Conservation (phyloP, 2,113 vertebrate species). For the Ammodytes marinus region DNA sequence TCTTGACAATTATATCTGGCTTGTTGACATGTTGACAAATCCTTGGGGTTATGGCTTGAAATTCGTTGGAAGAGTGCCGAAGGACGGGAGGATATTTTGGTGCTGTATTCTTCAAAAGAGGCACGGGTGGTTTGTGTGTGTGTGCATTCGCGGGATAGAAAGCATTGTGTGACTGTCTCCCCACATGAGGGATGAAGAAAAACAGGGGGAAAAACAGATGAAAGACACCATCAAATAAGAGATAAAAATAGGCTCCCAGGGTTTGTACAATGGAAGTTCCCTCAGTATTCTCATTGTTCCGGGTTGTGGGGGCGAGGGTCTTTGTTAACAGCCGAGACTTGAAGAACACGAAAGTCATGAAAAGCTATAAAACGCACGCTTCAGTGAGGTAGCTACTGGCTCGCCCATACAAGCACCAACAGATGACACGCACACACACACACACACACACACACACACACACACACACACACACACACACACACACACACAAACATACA, state of each 20-base stretch:
- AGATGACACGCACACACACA: neutral
- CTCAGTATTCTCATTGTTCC: neutral
- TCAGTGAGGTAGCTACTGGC: neutral
- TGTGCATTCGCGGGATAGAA: neutral
- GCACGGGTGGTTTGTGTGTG: neutral
- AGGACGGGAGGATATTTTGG: neutral
- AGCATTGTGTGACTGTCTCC: neutral
- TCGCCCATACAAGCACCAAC: neutral
- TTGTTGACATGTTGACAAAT: constrained; percentile 6
- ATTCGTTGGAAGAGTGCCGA: neutral
- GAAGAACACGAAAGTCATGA: neutral
- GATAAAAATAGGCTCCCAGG: neutral
- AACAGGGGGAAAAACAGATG: neutral
- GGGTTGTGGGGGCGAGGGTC: neutral
- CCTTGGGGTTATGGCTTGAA: neutral
- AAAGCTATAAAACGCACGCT: neutral
- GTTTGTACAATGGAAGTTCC: neutral
- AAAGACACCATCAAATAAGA: neutral
- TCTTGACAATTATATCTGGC: neutral
- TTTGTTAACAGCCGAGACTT: neutral
- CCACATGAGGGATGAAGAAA: neutral
- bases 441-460: too few species aligned
- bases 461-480: too few species aligned
- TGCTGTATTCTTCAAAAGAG: neutral
- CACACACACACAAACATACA: neutral